Evolutionary conservation across 2,888 invertebrate species (phyloP).

Genomic region (Cataglyphis rosenhaueri): DNA sequence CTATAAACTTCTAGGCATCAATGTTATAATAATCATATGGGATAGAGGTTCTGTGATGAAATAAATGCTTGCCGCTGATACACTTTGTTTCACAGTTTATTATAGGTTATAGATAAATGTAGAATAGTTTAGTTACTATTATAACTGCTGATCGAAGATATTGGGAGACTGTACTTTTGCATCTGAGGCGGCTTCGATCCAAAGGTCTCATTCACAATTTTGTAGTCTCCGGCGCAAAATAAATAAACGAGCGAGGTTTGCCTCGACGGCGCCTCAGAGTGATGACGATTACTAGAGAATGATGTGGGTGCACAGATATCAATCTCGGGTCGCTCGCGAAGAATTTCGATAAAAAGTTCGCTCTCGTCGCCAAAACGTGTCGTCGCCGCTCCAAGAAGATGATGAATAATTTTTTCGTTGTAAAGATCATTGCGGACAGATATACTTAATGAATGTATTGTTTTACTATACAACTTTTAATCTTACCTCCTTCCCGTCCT

Average conservation of each 20-base stretch:
- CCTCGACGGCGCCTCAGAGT: slow-evolving; percentile 75
- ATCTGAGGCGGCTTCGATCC: slow-evolving; percentile 77
- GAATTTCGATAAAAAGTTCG: slow-evolving; percentile 78
- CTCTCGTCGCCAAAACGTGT: slow-evolving; percentile 77
- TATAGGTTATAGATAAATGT: slow-evolving; percentile 86
- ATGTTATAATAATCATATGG: background rate
- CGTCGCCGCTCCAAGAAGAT: slow-evolving; percentile 77
- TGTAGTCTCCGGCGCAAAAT: slow-evolving; percentile 62
- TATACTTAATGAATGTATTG: slow-evolving; percentile 79
- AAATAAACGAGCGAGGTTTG: slow-evolving; percentile 69
- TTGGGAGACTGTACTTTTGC: slow-evolving; percentile 79
- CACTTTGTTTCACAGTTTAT: slow-evolving; percentile 86
- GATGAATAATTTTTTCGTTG: slow-evolving; percentile 82
- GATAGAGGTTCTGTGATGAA: slow-evolving; percentile 42
- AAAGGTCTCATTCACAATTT: slow-evolving; percentile 73
- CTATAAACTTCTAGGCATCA: background rate
- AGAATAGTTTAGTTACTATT: slow-evolving; percentile 85
- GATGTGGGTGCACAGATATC: slow-evolving; percentile 71
- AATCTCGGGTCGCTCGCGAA: slow-evolving; percentile 71
- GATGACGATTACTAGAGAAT: slow-evolving; percentile 68
- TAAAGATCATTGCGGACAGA: slow-evolving; percentile 84
- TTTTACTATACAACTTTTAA: slow-evolving; percentile 84
- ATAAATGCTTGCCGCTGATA: slow-evolving; percentile 72
- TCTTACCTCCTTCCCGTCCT: slow-evolving; percentile 79
- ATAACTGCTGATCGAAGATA: slow-evolving; percentile 85